Evolutionary conservation across 2,113 vertebrate genomes (phyloP), one percentile per base, ranked within the genome.

Genomic region (Daphoenositta chrysoptera): DNA sequence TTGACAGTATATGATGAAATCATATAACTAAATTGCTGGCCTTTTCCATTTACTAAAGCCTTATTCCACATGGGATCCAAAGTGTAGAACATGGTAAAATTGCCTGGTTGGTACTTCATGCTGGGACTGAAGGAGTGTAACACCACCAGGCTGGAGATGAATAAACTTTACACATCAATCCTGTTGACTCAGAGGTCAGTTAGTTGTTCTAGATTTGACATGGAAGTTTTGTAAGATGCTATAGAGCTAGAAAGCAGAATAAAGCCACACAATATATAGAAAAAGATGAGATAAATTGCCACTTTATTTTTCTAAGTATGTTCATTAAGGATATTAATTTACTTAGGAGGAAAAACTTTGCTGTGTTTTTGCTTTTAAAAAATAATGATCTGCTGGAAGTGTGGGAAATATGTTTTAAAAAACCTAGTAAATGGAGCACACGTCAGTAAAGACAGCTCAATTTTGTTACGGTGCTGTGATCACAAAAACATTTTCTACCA

Each of bases 401-500:
- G 96, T 97, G 96, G 94, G 96, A 97, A 97, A 95, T 94, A 75
- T 24, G 44, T 90, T 90, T 95, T 58, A 9, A 95, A 95, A 76
- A 76, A 13, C 6, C 10, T 81, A 92, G 79, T 92, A 96, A 96
- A 83, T 94, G 53, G 86, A 96, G 89, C 88, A 92, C 90, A 96
- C 1, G 61, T 94, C 90, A 94, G 92, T 81, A 93, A 97, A 93
- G 94, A 94, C 94, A 92, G 85, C 94, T 96, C 86, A 57, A 95
- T 96, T 96, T 92, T 33, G 83, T 94, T 95, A 93, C 89, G 93
- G 94, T 95, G 76, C 72, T 93, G 92, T 96, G 96, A 96, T 96
- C 96, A 96, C 92, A 96, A 95, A 96, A 94, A 88, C 33, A 33
- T 93, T 96, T 97, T 61, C 90, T 97, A 91, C 86, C 79, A 73